phyloP scores from a whole-genome alignment of 2,113 vertebrate species.

The Helogale parvula region DNA sequence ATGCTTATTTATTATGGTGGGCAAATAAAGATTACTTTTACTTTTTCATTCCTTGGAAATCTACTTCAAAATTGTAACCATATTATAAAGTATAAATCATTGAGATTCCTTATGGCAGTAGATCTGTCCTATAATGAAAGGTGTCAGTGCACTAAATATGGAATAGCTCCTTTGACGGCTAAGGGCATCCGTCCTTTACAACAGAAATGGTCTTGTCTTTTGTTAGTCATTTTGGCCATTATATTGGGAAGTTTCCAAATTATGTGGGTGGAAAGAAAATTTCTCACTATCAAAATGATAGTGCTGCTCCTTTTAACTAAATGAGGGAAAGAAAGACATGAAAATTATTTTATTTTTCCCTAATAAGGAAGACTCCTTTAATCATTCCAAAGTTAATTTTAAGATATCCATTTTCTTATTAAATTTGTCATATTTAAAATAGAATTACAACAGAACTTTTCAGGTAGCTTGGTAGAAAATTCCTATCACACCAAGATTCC shows the following conservation, averaged over 20 bases:
- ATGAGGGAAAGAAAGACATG: neutral
- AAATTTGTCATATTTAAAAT: constrained; percentile 18
- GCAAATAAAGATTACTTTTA: neutral
- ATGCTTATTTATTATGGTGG: neutral
- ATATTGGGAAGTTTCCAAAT: neutral
- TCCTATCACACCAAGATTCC: neutral
- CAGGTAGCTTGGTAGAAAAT: constrained; percentile 18
- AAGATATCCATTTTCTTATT: constrained; percentile 11
- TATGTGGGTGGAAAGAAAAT: neutral
- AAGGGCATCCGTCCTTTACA: neutral
- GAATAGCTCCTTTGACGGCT: neutral
- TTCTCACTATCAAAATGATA: constrained; percentile 12
- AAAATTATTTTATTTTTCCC: neutral
- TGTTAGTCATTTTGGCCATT: neutral
- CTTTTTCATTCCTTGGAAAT: neutral
- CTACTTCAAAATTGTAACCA: neutral
- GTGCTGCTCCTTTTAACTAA: neutral
- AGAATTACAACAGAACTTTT: neutral
- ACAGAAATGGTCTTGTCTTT: neutral
- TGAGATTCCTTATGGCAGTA: neutral
- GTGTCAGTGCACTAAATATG: neutral
- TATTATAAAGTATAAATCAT: neutral
- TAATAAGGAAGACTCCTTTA: neutral
- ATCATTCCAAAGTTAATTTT: neutral
- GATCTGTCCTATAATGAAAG: neutral